Evolutionary conservation across 2,888 invertebrate genomes (phyloP).

Genomic region (Xanthostigma xanthostigma): DNA sequence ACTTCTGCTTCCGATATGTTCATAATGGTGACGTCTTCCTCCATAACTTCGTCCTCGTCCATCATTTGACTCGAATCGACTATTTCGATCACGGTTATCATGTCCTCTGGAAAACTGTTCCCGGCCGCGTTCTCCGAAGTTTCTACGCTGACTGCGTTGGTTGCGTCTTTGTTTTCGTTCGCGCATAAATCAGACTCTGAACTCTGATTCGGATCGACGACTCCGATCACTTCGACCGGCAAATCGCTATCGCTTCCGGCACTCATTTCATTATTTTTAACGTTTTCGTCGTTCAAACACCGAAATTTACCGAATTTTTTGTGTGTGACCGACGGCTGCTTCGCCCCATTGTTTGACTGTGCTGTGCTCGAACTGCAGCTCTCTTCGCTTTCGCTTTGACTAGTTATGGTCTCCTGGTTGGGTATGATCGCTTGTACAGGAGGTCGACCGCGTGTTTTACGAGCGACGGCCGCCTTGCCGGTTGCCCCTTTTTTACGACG

Average conservation of each 20-base stretch:
- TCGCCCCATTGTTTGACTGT: conserved; percentile 2
- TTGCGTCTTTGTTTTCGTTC: conserved; percentile 8
- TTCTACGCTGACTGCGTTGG: conserved; percentile 3
- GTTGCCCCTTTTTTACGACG: conserved; percentile 1
- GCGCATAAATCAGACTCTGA: conserved; percentile 35
- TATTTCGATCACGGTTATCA: conserved; percentile 35
- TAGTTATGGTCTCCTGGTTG: conserved; percentile 4
- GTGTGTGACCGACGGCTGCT: conserved; percentile 19
- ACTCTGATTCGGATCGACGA: conserved; percentile 30
- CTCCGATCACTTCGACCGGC: conserved; percentile 26
- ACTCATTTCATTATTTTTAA: conserved; percentile 25
- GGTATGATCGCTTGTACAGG: not conserved
- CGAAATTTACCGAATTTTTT: conserved; percentile 43
- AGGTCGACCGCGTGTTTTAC: not conserved
- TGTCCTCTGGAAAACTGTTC: conserved; percentile 24
- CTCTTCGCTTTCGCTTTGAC: conserved; percentile 11
- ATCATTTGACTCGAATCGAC: conserved; percentile 25
- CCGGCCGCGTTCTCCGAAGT: conserved; percentile 17
- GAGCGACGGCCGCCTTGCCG: not conserved
- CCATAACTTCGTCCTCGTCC: conserved; percentile 13
- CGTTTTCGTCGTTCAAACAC: conserved; percentile 27
- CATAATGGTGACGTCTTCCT: too few relatives aligned
- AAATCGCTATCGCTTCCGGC: conserved; percentile 31
- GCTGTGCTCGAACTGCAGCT: conserved; percentile 9
- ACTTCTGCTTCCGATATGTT: too few relatives aligned